A percentile compares a stretch with the other conserved stretches of the same genome.
Conservation (phyloP, 2,888 invertebrate genomes). For the Andrena hattorfiana region DNA sequence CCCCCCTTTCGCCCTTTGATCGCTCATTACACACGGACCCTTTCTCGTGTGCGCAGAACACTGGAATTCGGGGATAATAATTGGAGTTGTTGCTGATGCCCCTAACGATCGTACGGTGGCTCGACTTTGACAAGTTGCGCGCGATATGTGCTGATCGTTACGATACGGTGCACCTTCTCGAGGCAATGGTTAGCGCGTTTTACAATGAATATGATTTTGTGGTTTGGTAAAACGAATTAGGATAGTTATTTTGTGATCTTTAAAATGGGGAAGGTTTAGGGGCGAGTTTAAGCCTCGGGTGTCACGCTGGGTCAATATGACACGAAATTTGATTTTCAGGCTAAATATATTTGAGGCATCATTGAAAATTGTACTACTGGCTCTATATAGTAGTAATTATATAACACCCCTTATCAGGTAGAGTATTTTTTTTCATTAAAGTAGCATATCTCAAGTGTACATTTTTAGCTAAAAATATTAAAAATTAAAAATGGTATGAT, state of each 20-base stretch:
- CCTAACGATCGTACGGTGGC: slow-evolving; percentile 53
- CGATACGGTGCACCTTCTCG: background rate
- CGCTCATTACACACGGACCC: slow-evolving; percentile 51
- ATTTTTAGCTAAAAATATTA: too few relatives aligned
- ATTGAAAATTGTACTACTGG: too few relatives aligned
- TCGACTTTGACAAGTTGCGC: slow-evolving; percentile 51
- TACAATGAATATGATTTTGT: background rate
- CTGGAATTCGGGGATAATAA: slow-evolving; percentile 60
- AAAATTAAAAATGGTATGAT: too few relatives aligned
- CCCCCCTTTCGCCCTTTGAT: slow-evolving; percentile 22
- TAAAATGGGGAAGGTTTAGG: background rate
- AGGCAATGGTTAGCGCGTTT: slow-evolving; percentile 26
- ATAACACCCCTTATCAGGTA: too few relatives aligned
- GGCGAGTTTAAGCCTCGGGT: background rate
- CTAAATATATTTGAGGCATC: too few relatives aligned
- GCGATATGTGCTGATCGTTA: slow-evolving; percentile 47
- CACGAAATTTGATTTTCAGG: too few relatives aligned
- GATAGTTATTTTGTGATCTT: background rate
- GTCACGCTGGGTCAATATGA: too few relatives aligned
- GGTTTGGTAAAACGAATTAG: background rate
- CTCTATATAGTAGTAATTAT: too few relatives aligned
- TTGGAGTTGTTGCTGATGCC: slow-evolving; percentile 50
- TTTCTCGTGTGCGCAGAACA: slow-evolving; percentile 23
- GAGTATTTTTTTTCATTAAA: too few relatives aligned
- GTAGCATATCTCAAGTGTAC: too few relatives aligned